A percentile compares a stretch with the other conserved stretches of the same genome.
phyloP scores from a whole-genome alignment of 2,797 vertebrate genomes.

The Clamator glandarius region DNA sequence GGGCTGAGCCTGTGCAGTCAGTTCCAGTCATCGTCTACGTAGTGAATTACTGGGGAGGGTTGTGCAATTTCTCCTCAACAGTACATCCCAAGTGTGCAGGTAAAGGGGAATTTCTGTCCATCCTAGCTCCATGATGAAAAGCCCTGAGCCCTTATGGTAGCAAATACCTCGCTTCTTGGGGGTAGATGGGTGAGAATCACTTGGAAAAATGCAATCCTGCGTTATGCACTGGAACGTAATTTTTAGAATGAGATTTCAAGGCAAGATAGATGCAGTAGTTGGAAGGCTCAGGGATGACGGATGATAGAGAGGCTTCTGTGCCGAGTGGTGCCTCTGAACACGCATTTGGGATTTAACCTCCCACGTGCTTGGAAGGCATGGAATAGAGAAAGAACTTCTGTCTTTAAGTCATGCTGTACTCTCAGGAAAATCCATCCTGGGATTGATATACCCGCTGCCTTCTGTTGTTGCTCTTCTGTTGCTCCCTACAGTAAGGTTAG shows the following conservation, averaged over 20 bases:
- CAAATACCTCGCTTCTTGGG: neutral
- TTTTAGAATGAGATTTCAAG: neutral
- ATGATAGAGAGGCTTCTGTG: neutral
- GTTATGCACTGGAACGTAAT: neutral
- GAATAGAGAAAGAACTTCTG: neutral
- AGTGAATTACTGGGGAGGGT: neutral
- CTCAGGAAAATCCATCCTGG: neutral
- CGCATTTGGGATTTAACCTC: neutral
- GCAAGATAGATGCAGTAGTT: neutral
- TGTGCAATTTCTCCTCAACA: neutral
- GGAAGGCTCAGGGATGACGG: neutral
- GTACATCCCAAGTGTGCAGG: neutral
- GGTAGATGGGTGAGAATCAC: rapidly evolving
- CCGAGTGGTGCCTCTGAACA: neutral
- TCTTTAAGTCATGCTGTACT: neutral
- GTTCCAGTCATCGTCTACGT: neutral
- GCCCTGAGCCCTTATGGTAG: neutral
- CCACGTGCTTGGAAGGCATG: neutral
- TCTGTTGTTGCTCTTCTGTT: neutral
- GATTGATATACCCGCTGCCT: neutral
- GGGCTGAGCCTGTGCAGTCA: neutral
- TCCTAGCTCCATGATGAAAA: neutral
- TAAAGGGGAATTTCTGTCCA: neutral
- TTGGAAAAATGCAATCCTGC: neutral
- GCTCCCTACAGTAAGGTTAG: neutral